Evolutionary conservation across 2,888 invertebrate species (phyloP), one percentile per base, ranked within the genome.

Genomic region (Hedya salicella): DNA sequence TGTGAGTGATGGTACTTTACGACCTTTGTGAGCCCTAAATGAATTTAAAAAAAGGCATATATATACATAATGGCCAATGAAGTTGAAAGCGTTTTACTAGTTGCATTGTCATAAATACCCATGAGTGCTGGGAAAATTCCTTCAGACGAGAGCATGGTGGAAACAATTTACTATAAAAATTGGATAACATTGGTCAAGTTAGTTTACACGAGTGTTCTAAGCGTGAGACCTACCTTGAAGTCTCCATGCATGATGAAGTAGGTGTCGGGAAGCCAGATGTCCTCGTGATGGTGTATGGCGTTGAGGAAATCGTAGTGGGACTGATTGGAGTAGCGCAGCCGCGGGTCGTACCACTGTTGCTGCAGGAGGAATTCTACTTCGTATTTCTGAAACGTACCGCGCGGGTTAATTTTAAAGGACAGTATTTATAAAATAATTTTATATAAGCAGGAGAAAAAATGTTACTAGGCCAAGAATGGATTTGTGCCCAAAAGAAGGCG

Each of bases 211-310:
- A 48, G n/a, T 21, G 53, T 13, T 30, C 19, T 66, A 17, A 32
- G 30, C 4, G 5, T 17, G 54, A 8, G 54, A 72, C 87, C 81
- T 71, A 92, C 92, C 89, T 98, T 97, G 92, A 98, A 98, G 92
- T 98, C 98, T 71, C 98, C 98, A 91, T 98, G 98, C 96, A 98
- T 98, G 87, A 98, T 97, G 93, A 98, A 98, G 89, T 98, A 98
- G 67, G 97, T 98, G 93, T 98, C 98, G 70, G 98, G 98, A 79
- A 97, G 94, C 98, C 97, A 98, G 85, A 98, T 96, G 83, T 97
- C 95, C 85, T 96, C 95, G 93, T 97, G 96, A 87, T 98, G 98
- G 88, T 97, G 97, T 81, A 98, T 96, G 73, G 97, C 98, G 92
- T 98, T 98, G 78, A 98, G 93, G 90, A 95, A 97, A 81, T 96